A percentile compares a stretch with the other conserved stretches of the same genome.
Conservation (phyloP, 35 echinoderm and acorn worm genomes). For the Heliocidaris tuberculata region DNA sequence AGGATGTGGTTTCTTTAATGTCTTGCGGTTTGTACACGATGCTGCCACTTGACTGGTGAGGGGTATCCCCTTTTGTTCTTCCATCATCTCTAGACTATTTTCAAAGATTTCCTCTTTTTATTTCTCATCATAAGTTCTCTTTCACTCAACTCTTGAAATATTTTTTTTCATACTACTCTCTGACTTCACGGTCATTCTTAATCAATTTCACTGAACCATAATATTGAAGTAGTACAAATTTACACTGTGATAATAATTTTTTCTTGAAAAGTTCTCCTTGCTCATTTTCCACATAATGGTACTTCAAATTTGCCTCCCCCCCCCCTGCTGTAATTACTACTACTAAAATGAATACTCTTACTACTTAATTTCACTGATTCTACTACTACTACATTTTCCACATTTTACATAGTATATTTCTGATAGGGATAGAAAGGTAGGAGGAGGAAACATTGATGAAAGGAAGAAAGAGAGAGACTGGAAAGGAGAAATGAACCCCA, state of each 20-base stretch:
- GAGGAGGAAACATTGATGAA: neutral
- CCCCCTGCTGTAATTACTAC: too few species aligned
- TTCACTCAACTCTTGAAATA: too few species aligned
- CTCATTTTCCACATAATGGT: neutral
- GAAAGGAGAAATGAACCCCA: neutral
- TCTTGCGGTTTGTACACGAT: too few species aligned
- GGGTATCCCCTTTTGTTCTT: neutral
- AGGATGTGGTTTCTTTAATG: neutral
- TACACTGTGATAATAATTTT: neutral
- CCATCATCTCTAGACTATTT: neutral
- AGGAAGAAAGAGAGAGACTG: neutral
- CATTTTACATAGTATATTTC: too few species aligned
- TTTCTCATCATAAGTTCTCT: too few species aligned
- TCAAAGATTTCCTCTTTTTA: too few species aligned
- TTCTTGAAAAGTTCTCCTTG: neutral
- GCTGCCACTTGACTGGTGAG: neutral
- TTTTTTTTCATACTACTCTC: too few species aligned
- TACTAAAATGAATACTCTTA: too few species aligned
- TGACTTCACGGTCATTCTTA: too few species aligned
- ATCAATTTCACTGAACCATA: too few species aligned
- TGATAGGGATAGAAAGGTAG: neutral
- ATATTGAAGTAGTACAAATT: neutral
- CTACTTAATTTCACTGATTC: too few species aligned
- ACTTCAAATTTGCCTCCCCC: neutral
- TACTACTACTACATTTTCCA: too few species aligned